Base-by-base conservation (phyloP, 2,888 invertebrate species). In the Petrophora chlorosata region DNA sequence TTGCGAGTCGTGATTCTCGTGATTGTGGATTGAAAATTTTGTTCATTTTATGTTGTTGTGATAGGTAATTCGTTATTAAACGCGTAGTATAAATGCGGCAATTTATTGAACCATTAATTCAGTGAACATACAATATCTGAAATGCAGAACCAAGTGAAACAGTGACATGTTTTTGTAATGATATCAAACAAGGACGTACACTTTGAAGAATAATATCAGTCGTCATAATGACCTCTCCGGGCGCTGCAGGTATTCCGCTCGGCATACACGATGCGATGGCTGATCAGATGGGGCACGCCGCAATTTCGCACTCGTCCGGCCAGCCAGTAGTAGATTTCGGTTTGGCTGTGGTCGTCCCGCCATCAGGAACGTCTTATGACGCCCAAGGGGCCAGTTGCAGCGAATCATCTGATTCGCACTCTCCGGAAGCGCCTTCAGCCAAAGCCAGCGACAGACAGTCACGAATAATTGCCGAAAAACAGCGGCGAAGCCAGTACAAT, bases 381-480 rank as follows among this genome's bases (percentile, higher is more conserved):
- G 45, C 75, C 47, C 79, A 71, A 44, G 53, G 66, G 29, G 59
- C 69, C 5, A 75, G 67, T 53, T 79, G 82, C 51, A 80, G 85
- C n/a, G 88, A 86, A 56, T 87, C 87, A 7, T 85, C 83, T 1
- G 87, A 88, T 48, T 82, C 88, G 3, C 85, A 70, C 40, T 87
- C 88, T n/a, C 88, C 87, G 44, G 85, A 85, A 54, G 63, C 81
- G 61, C 75, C 80, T 9, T 63, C 77, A 25, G 75, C 73, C 2
- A 86, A 83, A 66, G 95, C 95, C 61, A 94, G 93, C 67, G 95
- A 94, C 72, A 93, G 97, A 48, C 94, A 95, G 73, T 93, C 95
- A 65, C 93, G 98, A 53, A 98, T 98, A 75, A 92, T 94, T 73
- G 97, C 97, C 5, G 98, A 98, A 80, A 98, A 98, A 83, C 94